Evolutionary conservation across 2,797 vertebrate species (phyloP).

Genomic region (Pangasius larnaudii): DNA sequence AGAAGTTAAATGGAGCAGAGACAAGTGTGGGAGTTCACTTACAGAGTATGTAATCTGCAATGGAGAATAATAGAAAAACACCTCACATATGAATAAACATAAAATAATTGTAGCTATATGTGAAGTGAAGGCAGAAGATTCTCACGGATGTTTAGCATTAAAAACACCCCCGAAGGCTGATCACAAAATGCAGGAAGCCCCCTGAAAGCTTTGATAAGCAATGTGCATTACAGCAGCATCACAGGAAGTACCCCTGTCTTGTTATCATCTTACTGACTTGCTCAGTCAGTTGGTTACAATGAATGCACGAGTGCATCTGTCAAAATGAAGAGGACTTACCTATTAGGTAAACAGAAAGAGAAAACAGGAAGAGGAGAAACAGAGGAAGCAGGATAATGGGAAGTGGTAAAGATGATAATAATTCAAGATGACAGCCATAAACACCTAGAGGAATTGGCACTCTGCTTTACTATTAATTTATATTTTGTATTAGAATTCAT

Average conservation of each 20-base stretch:
- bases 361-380: conserved; percentile 13
- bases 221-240: neutral
- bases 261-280: conserved; percentile 1
- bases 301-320: conserved; percentile 11
- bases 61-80: neutral
- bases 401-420: neutral
- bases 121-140: neutral
- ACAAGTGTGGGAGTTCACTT: neutral
- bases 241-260: neutral
- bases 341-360: conserved; percentile 3
- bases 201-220: neutral
- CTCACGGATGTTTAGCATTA: neutral
- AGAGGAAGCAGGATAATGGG: neutral
- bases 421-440: neutral
- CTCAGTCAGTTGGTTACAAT: conserved; percentile 7
- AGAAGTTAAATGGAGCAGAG: conserved; percentile 5
- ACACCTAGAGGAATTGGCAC: neutral
- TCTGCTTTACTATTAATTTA: neutral
- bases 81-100: neutral
- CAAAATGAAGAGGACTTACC: neutral
- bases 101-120: neutral
- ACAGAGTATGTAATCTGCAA: neutral
- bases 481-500: too few relatives aligned
- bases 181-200: neutral
- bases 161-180: neutral